These are phyloP conservation scores for Etheostoma cragini DNA, from an alignment of 2,113 vertebrate species.

Conservation along the genomic window DNA sequence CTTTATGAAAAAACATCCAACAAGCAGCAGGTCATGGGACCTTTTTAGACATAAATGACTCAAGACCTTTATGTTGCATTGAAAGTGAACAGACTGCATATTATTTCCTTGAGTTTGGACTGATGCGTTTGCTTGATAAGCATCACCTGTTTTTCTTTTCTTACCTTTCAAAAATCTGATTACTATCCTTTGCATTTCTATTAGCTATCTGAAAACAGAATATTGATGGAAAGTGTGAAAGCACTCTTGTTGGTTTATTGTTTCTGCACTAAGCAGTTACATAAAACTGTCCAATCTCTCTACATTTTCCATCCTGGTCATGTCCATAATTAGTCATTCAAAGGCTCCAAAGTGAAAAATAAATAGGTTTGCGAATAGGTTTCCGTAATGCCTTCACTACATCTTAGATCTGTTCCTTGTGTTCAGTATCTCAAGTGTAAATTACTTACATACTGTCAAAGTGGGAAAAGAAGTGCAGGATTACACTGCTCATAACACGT, in stretches of 20 bases:
- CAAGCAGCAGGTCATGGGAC: too few relatives aligned
- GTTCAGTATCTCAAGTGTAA: slow-evolving; percentile 11
- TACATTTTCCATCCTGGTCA: not conserved
- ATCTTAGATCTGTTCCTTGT: not conserved
- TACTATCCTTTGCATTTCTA: not conserved
- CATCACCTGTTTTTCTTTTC: slow-evolving; percentile 17
- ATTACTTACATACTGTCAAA: slow-evolving; percentile 1
- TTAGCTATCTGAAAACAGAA: slow-evolving; percentile 15
- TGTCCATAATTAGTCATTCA: not conserved
- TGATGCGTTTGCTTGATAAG: slow-evolving; percentile 33
- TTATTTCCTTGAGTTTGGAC: slow-evolving; percentile 29
- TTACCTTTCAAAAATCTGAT: slow-evolving; percentile 34
- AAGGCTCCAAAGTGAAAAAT: not conserved
- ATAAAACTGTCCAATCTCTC: not conserved
- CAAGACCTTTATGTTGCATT: not conserved
- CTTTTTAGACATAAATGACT: not conserved
- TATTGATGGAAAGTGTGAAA: slow-evolving; percentile 10
- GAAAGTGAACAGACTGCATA: not conserved
- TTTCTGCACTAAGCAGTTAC: slow-evolving; percentile 15
- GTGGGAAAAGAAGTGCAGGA: slow-evolving; percentile 4
- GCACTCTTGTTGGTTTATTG: slow-evolving; percentile 21
- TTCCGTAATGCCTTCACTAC: not conserved
- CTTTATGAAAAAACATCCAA: too few relatives aligned
- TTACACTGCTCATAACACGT: slow-evolving; percentile 44
- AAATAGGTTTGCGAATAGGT: not conserved